Evolutionary conservation across 2,113 vertebrate genomes (phyloP).

Genomic region (Saimiri boliviensis): DNA sequence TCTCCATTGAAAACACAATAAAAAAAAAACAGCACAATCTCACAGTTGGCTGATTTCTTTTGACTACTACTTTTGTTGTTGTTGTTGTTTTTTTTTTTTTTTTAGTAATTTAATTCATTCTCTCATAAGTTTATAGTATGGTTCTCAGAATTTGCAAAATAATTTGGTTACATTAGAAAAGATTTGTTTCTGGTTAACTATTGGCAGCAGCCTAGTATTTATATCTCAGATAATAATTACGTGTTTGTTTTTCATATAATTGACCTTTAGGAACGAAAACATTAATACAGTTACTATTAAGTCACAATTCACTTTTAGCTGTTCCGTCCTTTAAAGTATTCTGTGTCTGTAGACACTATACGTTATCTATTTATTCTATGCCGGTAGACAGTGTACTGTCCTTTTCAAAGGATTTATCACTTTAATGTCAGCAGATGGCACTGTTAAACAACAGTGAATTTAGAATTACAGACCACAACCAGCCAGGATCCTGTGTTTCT

Average conservation of each 20-base stretch:
- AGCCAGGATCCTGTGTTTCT: background rate
- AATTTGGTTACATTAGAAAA: background rate
- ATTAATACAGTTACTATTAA: background rate
- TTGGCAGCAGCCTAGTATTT: background rate
- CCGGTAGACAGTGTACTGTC: background rate
- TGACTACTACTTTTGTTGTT: constrained; percentile 25
- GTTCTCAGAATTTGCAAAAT: background rate
- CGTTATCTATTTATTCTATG: background rate
- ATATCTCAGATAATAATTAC: background rate
- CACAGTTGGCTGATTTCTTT: constrained; percentile 82
- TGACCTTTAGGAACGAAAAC: background rate
- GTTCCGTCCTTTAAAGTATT: background rate
- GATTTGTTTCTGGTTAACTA: background rate
- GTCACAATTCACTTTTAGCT: background rate
- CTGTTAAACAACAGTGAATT: constrained; percentile 44
- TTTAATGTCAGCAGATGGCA: constrained; percentile 82
- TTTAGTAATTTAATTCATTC: constrained; percentile 23
- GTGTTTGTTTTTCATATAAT: background rate
- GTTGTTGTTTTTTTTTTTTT: no score
- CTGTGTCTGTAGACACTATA: background rate
- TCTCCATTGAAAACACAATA: constrained; percentile 93
- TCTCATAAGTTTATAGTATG: background rate
- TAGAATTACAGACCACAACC: background rate
- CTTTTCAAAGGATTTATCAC: background rate
- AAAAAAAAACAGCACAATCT: constrained; percentile 88